Evolutionary conservation across 1,140 invertebrate genomes (phyloP).

Genomic region (Leptinotarsa lineolata): DNA sequence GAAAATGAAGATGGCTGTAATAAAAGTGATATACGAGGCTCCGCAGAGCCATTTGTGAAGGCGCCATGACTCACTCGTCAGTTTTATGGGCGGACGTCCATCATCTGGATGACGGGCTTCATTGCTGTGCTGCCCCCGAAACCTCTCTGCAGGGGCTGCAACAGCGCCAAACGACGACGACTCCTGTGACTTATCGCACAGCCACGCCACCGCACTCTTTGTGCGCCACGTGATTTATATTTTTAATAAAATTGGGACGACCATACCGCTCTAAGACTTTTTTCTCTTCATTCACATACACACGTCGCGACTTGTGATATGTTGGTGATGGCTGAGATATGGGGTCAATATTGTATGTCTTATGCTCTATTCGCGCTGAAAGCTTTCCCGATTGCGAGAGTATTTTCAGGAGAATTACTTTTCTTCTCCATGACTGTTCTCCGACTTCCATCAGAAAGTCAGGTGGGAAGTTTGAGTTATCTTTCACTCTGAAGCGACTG

Average conservation of each 20-base stretch:
- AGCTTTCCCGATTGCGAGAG: background rate
- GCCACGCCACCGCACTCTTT: constrained; percentile 45
- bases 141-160: constrained; percentile 37
- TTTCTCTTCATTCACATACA: constrained; percentile 25
- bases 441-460: too few species aligned
- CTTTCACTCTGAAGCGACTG: too few species aligned
- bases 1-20: constrained; percentile 79
- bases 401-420: too few species aligned
- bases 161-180: constrained; percentile 26
- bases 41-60: constrained; percentile 74
- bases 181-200: constrained; percentile 42
- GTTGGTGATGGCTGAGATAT: constrained; percentile 23
- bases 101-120: constrained; percentile 69
- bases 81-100: constrained; percentile 68
- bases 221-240: constrained; percentile 45
- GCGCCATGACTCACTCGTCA: constrained; percentile 66
- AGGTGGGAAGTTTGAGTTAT: too few species aligned
- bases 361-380: background rate
- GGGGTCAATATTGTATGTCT: constrained; percentile 13
- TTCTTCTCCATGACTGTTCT: too few species aligned
- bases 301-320: constrained; percentile 19
- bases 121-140: constrained; percentile 58
- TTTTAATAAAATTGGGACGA: constrained; percentile 47
- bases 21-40: constrained; percentile 79
- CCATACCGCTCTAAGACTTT: constrained; percentile 12